These are phyloP conservation scores for Leucoraja ocellata DNA, from an alignment of 2,797 vertebrate genomes.

Conservation along the genomic window DNA sequence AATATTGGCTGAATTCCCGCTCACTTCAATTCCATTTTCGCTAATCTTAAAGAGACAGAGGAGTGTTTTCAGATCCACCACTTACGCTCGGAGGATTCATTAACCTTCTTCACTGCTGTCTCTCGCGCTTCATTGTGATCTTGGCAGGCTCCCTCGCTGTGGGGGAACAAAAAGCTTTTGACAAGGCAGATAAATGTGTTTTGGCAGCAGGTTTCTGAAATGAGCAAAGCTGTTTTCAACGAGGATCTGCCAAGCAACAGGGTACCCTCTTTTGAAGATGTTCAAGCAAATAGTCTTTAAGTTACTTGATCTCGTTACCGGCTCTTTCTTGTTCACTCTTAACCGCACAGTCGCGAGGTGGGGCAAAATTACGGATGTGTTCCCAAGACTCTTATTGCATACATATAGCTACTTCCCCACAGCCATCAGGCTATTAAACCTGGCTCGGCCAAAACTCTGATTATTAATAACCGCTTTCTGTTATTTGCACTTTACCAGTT, in stretches of 20 bases:
- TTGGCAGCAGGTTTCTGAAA: constrained; percentile 29
- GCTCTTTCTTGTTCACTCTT: neutral
- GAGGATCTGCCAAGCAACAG: neutral
- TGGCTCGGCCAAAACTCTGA: no score
- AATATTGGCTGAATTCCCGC: constrained; percentile 16
- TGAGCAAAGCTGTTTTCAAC: constrained; percentile 27
- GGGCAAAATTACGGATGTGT: neutral
- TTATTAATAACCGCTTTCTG: no score
- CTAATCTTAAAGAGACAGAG: constrained; percentile 27
- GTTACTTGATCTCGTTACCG: neutral
- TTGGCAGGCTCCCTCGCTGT: constrained; percentile 20
- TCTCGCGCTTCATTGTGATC: neutral
- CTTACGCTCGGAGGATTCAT: constrained; percentile 19
- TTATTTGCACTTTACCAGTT: no score
- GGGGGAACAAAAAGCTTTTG: constrained; percentile 10
- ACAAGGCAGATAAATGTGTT: constrained; percentile 36
- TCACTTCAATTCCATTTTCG: neutral
- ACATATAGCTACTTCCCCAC: no score
- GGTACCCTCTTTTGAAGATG: constrained; percentile 18
- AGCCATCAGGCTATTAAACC: no score
- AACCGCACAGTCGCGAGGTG: neutral
- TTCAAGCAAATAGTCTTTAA: neutral
- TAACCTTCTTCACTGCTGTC: constrained; percentile 32
- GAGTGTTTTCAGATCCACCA: neutral
- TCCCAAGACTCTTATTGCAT: neutral